These are phyloP conservation scores for Cettia cetti DNA, from an alignment of 2,113 vertebrate genomes.

Conservation along the genomic window DNA sequence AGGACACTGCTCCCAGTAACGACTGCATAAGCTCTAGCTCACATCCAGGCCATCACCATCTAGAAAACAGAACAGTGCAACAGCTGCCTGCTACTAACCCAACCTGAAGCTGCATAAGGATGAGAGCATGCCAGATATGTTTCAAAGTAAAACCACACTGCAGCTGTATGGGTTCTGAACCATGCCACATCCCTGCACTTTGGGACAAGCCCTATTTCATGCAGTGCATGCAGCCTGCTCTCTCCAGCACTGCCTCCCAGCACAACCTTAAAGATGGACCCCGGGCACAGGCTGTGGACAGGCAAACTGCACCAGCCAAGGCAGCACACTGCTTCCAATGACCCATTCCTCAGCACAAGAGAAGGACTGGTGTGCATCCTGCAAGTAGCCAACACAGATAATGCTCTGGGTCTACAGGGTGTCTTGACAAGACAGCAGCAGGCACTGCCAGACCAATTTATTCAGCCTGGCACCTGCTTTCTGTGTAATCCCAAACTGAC, in stretches of 20 bases:
- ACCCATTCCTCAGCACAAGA: neutral
- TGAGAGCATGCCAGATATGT: neutral
- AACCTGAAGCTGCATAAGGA: neutral
- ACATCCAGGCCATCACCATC: neutral
- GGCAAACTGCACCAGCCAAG: neutral
- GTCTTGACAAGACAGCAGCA: neutral
- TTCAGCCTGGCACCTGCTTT: neutral
- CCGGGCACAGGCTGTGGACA: neutral
- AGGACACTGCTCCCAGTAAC: neutral
- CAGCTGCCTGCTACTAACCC: neutral
- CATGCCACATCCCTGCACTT: neutral
- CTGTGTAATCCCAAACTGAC: neutral
- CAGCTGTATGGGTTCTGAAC: neutral
- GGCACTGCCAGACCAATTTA: neutral
- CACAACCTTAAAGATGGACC: neutral
- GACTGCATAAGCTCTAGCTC: neutral
- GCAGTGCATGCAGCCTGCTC: neutral
- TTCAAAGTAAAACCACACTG: neutral
- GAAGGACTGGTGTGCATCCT: neutral
- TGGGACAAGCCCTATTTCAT: neutral
- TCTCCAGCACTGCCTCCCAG: neutral
- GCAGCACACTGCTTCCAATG: neutral
- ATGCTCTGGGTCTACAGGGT: neutral
- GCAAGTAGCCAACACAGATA: neutral
- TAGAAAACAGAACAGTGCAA: neutral